Base-by-base conservation (phyloP, 35 echinoderm and acorn worm species). In the Lytechinus variegatus region DNA sequence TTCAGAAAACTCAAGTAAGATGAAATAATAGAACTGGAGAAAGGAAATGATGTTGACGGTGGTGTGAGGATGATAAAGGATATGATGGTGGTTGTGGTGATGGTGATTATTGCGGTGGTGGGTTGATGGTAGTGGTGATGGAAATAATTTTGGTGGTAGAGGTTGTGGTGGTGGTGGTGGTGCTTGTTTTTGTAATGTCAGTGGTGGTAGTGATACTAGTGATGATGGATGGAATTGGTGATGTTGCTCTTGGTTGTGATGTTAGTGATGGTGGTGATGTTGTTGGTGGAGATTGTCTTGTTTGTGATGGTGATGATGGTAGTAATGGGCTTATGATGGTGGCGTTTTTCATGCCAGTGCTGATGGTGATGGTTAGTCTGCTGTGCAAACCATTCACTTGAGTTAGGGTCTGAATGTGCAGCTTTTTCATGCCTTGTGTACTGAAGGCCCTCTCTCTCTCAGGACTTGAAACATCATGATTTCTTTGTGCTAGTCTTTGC, bases 1-100 rank as follows among this genome's bases (percentile, higher is more conserved):
- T 87, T 95, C 92, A 95, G 98, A 56, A 99, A 99, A 97, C 88
- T 99, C 44, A 97, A 97, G 98, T 99, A 96, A 97, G 97, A 10
- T 24, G 66, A 79, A 0, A 5, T 14, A 24, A 79, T 79, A 7
- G 1, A 71, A 13, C 61, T 71, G 27, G 87, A 9, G 8, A n/a
- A 0, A 53, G 87, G 19, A 12, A 8, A 19, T 90, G 29, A 33
- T 90, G 87, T n/a, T 87, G 86, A 24, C 51, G 29, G 88, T 52
- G 88, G 5, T 90, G 88, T 90, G 88, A 27, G 33, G 3, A 10
- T 90, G 27, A 4, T 90, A 28, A 21, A 51, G 2, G 8, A 44
- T 9, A 16, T 89, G 87, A 13, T 89, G 87, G 14, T 89, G 2
- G 10, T 29, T 8, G 19, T 89, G 28, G 87, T 89, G 28, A 1